Conservation (phyloP, 2,113 vertebrate species). For the Cyphomyrus discorhynchus region DNA sequence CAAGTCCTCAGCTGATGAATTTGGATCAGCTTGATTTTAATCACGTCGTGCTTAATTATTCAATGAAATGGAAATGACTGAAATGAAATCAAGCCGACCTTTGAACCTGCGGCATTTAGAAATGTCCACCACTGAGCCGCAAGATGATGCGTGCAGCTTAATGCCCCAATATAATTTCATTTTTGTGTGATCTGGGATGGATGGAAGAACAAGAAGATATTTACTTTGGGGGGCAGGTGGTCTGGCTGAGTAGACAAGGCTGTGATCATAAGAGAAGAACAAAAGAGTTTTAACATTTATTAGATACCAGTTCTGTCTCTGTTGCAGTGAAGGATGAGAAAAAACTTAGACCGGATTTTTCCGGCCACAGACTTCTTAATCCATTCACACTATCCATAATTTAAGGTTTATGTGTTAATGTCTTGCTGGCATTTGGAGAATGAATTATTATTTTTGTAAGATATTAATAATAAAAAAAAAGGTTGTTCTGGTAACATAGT, state of each 20-base stretch:
- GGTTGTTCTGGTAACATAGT: not conserved
- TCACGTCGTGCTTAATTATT: not conserved
- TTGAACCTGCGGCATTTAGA: not conserved
- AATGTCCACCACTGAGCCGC: not conserved
- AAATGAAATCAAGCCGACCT: not conserved
- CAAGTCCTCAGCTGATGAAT: not conserved
- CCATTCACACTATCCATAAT: too few relatives aligned
- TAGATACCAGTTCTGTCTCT: too few relatives aligned
- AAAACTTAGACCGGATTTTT: too few relatives aligned
- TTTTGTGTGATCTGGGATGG: too few relatives aligned
- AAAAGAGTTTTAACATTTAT: too few relatives aligned
- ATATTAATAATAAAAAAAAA: not conserved
- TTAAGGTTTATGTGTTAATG: too few relatives aligned
- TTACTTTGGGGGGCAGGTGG: not conserved
- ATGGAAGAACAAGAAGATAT: too few relatives aligned
- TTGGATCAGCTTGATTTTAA: not conserved
- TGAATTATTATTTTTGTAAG: not conserved
- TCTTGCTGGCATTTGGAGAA: not conserved
- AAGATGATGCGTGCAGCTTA: not conserved
- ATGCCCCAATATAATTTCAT: not conserved
- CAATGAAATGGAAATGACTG: not conserved
- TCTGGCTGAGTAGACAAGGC: not conserved
- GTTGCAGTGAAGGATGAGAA: too few relatives aligned
- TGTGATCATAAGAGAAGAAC: too few relatives aligned
- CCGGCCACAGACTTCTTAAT: too few relatives aligned